Conservation (phyloP, 2,888 invertebrate species). For the Acanthosepion lycidas region DNA sequence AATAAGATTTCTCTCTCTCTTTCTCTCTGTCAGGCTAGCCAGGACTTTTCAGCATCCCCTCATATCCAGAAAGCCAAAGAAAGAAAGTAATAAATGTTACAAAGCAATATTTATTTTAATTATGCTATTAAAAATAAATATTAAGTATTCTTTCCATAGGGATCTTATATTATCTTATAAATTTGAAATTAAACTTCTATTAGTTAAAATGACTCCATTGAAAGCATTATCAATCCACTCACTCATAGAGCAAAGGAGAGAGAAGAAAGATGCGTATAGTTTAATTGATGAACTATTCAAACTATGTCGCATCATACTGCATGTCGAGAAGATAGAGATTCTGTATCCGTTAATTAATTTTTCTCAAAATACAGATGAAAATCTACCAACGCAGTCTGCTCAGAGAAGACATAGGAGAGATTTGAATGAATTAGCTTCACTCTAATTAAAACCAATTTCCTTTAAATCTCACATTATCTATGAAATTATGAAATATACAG, state of each 20-base stretch:
- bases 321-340: neutral
- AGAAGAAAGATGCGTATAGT: neutral
- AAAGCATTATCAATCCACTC: no score
- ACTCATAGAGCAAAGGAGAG: neutral
- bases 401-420: neutral
- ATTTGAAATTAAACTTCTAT: no score
- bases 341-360: neutral
- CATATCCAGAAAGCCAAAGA: no score
- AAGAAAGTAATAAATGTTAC: no score
- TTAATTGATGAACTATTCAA: neutral
- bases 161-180: no score
- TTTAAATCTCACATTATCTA: conserved; percentile 15
- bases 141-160: no score
- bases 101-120: no score
- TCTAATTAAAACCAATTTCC: neutral
- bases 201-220: no score
- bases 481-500: neutral
- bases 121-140: no score
- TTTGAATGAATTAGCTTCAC: neutral
- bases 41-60: no score
- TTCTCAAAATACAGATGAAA: neutral
- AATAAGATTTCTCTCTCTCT: no score
- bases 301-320: neutral
- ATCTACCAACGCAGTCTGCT: neutral
- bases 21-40: no score